Percentiles rank a stretch among this genome's conserved stretches.
These are phyloP conservation scores for Palaemon carinicauda DNA, from an alignment of 1,140 invertebrate genomes.

Conservation along the genomic window DNA sequence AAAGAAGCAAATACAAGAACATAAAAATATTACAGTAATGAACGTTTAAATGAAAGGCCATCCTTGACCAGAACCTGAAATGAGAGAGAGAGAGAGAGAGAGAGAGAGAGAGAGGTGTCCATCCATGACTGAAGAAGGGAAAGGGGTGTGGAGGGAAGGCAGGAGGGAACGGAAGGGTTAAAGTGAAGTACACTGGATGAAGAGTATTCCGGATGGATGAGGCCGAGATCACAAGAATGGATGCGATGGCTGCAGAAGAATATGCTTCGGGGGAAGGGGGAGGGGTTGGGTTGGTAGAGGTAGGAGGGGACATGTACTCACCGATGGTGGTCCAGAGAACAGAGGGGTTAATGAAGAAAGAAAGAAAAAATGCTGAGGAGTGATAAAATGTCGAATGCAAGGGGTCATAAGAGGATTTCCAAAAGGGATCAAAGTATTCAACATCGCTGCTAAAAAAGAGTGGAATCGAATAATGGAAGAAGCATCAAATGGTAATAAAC, in stretches of 20 bases:
- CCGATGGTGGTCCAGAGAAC: too few species aligned
- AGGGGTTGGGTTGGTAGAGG: too few species aligned
- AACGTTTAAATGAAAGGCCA: background rate
- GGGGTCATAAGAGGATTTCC: background rate
- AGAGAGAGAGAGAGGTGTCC: background rate
- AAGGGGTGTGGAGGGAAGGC: background rate
- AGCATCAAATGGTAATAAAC: background rate
- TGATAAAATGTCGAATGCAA: background rate
- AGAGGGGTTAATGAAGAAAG: background rate
- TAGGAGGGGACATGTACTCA: too few species aligned
- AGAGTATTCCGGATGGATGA: too few species aligned
- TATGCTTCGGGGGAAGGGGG: too few species aligned
- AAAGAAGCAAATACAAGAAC: background rate
- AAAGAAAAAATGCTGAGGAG: background rate
- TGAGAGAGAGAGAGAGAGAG: background rate
- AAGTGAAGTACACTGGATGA: background rate
- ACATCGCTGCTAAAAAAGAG: too few species aligned
- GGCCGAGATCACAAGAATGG: too few species aligned
- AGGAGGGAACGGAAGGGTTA: background rate
- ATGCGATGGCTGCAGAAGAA: too few species aligned
- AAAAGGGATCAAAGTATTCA: too few species aligned
- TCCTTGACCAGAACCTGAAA: background rate
- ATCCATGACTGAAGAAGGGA: background rate
- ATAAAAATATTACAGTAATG: background rate
- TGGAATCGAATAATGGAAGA: too few species aligned